These are phyloP conservation scores for Drosophila takahashii DNA, from an alignment of 1,140 invertebrate species.

Conservation along the genomic window DNA sequence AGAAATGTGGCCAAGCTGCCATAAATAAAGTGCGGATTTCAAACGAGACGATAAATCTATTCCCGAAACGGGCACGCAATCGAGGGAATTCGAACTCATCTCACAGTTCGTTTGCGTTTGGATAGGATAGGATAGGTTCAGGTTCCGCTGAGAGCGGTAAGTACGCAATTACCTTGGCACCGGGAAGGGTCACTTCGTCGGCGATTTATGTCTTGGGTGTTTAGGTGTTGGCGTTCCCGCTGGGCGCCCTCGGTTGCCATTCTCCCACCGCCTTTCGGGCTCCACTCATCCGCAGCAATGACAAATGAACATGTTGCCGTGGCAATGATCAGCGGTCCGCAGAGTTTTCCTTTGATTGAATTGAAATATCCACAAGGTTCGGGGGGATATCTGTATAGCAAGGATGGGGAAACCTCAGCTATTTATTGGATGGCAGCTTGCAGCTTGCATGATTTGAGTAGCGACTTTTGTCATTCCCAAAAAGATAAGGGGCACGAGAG, in stretches of 20 bases:
- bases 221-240: slow-evolving; percentile 60
- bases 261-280: slow-evolving; percentile 3
- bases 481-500: slow-evolving; percentile 51
- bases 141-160: slow-evolving; percentile 53
- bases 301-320: slow-evolving; percentile 61
- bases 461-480: slow-evolving; percentile 50
- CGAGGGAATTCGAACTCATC: slow-evolving; percentile 52
- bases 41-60: slow-evolving; percentile 64
- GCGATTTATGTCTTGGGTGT: slow-evolving; percentile 48
- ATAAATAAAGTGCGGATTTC: slow-evolving; percentile 58
- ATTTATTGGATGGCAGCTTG: too few relatives aligned
- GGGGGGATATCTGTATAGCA: neutral
- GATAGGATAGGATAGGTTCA: slow-evolving; percentile 22
- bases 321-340: slow-evolving; percentile 7
- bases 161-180: slow-evolving; percentile 52
- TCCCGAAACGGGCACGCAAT: slow-evolving; percentile 55
- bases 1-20: slow-evolving; percentile 49
- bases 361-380: slow-evolving; percentile 41
- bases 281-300: slow-evolving; percentile 18
- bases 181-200: slow-evolving; percentile 37
- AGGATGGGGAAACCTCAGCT: neutral
- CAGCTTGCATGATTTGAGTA: slow-evolving; percentile 44
- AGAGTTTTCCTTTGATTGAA: slow-evolving; percentile 48
- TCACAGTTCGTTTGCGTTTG: slow-evolving; percentile 8
- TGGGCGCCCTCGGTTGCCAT: slow-evolving; percentile 39